phyloP scores from a whole-genome alignment of 2,113 vertebrate species.

The Camelus bactrianus region DNA sequence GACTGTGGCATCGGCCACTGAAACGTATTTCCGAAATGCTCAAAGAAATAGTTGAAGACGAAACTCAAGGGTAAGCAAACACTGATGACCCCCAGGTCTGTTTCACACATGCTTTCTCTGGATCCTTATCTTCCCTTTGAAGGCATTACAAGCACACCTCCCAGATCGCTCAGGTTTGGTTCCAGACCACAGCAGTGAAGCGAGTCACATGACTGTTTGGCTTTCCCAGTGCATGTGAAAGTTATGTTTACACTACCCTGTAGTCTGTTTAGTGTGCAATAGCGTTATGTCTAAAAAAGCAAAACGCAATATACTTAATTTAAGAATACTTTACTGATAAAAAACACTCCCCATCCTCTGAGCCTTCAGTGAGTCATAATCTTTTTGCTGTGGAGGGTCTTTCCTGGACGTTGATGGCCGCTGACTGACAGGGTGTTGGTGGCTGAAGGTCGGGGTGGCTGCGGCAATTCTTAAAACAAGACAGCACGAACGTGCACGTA shows the following conservation, averaged over 20 bases:
- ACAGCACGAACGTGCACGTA: not conserved
- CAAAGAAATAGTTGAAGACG: constrained; percentile 86
- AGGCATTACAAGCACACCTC: not conserved
- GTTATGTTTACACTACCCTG: not conserved
- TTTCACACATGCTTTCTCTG: not conserved
- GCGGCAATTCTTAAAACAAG: not conserved
- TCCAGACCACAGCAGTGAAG: not conserved
- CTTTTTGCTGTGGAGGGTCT: not conserved
- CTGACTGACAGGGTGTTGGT: not conserved
- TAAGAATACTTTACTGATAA: not conserved
- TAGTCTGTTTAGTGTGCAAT: not conserved
- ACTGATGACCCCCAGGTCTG: not conserved
- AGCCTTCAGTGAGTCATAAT: not conserved
- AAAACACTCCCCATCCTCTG: too few species aligned
- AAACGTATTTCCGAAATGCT: constrained; percentile 88
- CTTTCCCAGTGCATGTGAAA: not conserved
- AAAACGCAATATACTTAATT: not conserved
- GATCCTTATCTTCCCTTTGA: not conserved
- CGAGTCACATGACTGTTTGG: not conserved
- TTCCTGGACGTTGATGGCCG: not conserved
- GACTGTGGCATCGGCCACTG: constrained; percentile 88
- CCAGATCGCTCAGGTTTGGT: not conserved
- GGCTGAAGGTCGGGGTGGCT: not conserved
- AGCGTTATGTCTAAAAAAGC: not conserved
- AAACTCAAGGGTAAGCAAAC: constrained; percentile 81